A percentile compares a stretch with the other conserved stretches of the same genome.
Evolutionary conservation across 2,888 invertebrate genomes (phyloP).

Genomic region (Drosophila niveifrons): DNA sequence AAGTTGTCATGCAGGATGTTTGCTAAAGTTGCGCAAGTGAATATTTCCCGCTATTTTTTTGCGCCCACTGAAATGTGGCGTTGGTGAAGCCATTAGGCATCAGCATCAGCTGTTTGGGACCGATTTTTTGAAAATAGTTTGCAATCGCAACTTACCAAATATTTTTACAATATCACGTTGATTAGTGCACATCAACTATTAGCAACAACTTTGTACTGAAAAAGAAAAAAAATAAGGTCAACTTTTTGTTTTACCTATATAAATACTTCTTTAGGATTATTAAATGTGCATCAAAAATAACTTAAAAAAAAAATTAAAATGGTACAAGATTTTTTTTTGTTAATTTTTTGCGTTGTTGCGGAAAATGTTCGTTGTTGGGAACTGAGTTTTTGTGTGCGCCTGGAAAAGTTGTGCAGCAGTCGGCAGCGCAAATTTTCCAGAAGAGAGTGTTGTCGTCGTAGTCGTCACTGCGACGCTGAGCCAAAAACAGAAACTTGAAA

Average conservation of each 20-base stretch:
- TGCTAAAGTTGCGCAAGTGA: constrained; percentile 68
- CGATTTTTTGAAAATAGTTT: background rate
- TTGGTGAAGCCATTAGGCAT: constrained; percentile 5
- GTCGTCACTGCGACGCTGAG: constrained; percentile 24
- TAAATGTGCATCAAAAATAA: background rate
- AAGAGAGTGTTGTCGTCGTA: constrained; percentile 37
- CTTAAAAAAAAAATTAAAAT: constrained; percentile 24
- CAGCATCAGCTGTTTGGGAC: constrained; percentile 44
- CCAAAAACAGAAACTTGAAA: constrained; percentile 46
- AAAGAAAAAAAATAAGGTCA: too few species aligned
- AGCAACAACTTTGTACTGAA: background rate
- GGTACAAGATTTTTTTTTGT: constrained; percentile 4
- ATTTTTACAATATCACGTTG: background rate
- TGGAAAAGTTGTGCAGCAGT: constrained; percentile 63
- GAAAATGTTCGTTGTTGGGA: constrained; percentile 28
- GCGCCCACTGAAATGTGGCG: constrained; percentile 6
- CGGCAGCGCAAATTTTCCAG: constrained; percentile 62
- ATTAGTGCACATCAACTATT: too few species aligned
- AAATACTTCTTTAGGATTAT: too few species aligned
- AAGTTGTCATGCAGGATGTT: constrained; percentile 61
- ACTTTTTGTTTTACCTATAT: too few species aligned
- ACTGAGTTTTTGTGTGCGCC: constrained; percentile 32
- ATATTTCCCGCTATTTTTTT: constrained; percentile 68
- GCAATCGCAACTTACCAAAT: too few species aligned
- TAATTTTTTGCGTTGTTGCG: constrained; percentile 19